Conservation (phyloP, 2,113 vertebrate genomes). For the Progne subis region DNA sequence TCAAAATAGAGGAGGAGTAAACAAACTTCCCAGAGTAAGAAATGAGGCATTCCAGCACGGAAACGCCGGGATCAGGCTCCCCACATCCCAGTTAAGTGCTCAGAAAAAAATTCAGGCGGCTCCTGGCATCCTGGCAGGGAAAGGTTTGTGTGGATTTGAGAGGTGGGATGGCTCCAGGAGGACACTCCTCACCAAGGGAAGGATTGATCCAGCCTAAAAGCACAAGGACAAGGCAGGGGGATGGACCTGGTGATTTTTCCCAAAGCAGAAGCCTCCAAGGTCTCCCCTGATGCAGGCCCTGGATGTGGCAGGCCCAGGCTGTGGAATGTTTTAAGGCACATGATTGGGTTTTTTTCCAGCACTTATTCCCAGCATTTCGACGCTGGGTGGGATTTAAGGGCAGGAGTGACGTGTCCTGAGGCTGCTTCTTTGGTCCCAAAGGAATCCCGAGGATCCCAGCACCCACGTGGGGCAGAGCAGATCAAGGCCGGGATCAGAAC, state of each 20-base stretch:
- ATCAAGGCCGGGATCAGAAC: slow-evolving; percentile 48
- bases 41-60: background rate
- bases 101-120: fast-evolving
- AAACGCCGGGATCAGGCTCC: background rate
- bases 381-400: background rate
- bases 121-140: background rate
- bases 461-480: fast-evolving
- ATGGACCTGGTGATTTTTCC: fast-evolving
- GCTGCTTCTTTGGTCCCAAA: slow-evolving; percentile 7
- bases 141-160: too few species aligned
- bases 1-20: background rate
- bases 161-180: background rate
- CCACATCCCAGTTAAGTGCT: background rate
- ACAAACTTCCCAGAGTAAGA: background rate
- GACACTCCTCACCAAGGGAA: fast-evolving
- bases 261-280: background rate
- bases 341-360: background rate
- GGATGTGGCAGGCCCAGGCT: fast-evolving
- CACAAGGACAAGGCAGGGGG: fast-evolving
- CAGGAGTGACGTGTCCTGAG: background rate
- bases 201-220: background rate
- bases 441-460: background rate
- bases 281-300: background rate
- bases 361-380: background rate
- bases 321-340: background rate